phyloP scores from a whole-genome alignment of 2,797 vertebrate genomes.

The Darevskia mixta region DNA sequence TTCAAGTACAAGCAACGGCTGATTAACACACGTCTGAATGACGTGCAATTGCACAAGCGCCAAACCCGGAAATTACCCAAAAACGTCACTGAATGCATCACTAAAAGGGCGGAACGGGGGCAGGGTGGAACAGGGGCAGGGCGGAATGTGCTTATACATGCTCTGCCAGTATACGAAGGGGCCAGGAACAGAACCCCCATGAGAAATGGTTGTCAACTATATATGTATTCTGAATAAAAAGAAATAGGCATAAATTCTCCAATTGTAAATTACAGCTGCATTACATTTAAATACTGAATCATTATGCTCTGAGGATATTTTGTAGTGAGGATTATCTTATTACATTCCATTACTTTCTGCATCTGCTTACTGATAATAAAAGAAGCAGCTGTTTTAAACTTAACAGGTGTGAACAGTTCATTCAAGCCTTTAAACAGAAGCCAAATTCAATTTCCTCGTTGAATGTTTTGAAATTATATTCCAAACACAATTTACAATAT shows the following conservation, averaged over 20 bases:
- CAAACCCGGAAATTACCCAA: no score
- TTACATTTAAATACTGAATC: slow-evolving; percentile 77
- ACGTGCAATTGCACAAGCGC: no score
- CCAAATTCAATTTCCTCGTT: slow-evolving; percentile 76
- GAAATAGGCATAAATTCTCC: slow-evolving; percentile 64
- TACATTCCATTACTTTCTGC: slow-evolving; percentile 85
- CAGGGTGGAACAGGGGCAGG: no score
- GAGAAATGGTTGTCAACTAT: no score
- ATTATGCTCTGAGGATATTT: slow-evolving; percentile 79
- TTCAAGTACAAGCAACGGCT: no score
- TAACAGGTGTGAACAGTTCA: slow-evolving; percentile 83
- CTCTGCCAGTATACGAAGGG: no score
- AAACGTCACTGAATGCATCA: no score
- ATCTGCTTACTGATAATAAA: slow-evolving; percentile 88
- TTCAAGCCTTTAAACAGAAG: slow-evolving; percentile 78
- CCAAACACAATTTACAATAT: slow-evolving; percentile 72
- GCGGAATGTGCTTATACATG: no score
- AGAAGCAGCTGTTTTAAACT: slow-evolving; percentile 84
- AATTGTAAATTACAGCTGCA: slow-evolving; percentile 76
- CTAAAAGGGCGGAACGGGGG: no score
- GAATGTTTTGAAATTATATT: slow-evolving; percentile 76
- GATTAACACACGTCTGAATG: no score
- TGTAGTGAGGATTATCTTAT: slow-evolving; percentile 83
- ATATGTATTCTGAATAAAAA: slow-evolving; percentile 45
- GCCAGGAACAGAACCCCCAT: no score